Base-by-base conservation (phyloP, 2,113 vertebrate species). In the Stegostoma tigrinum region DNA sequence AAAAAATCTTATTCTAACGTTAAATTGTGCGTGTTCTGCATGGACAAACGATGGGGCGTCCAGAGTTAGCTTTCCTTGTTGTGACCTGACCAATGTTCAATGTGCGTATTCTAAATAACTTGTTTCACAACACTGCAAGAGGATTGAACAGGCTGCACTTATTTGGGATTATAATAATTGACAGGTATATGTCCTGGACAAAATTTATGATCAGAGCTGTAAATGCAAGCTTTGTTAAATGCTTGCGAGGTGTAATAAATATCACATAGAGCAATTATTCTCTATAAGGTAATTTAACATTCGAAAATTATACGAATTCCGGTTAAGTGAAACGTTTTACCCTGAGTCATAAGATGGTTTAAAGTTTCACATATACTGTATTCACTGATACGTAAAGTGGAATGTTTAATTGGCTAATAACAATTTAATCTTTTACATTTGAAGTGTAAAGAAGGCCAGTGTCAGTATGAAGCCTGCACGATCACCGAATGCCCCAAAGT, bases 101-200 rank as follows among this genome's bases (percentile, higher is more conserved):
- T 72, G 45, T 27, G 42, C 17, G 27, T 27, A 72, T 27, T 23
- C 24, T 34, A 95, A 95, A 27, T 95, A 68, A 34, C 42, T 95
- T 30, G 52, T 7, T 94, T 70, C 66, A 45, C 94, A 90, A 89
- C 14, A 95, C 42, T 95, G 67, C 45, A 30, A 72, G 67, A 42
- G 94, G 34, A 52, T 95, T 42, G 27, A 72, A 10, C 67, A 72
- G 93, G 93, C 67, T 72, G 67, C 68, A 75, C 67, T 95, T 72
- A 72, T 42, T 45, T 95, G 7, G 94, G 94, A 48, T 95, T 95
- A 95, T 48, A 72, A 95, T 45, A 95, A 95, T 48, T 52, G 68
- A 38, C 42, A 95, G 42, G 94, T 75, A 95, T 5, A 23, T 27
- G 23, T 42, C 66, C 68, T 95, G 42, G 67, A 48, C 94, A 23